Base-by-base conservation (phyloP, 2,113 vertebrate species). In the Etheostoma spectabile region DNA sequence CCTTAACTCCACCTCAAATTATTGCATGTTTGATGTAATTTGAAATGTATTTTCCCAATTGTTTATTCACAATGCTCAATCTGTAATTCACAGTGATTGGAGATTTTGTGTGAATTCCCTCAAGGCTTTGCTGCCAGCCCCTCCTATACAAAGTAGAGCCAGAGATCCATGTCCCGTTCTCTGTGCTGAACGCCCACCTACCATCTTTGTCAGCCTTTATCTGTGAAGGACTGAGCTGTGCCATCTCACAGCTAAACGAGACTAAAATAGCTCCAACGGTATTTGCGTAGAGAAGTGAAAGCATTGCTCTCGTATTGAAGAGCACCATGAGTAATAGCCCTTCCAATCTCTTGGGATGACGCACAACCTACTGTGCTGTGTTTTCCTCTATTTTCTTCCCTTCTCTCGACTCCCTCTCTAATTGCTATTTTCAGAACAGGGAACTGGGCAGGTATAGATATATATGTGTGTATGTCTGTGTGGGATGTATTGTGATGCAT, bases 361-460 rank as follows among this genome's bases (percentile, higher is more conserved):
- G 88, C 89, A 90, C 27, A 8, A 73, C 74, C 71, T 42, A 67
- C 53, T 61, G 82, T 77, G 70, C 73, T 61, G 59, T 75, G 72
- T 85, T 77, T 74, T 71, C 65, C 67, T 77, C 24, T 56, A 38
- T 86, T 84, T 85, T 71, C 38, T 71, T 57, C 74, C 59, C 68
- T 66, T 55, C 60, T 68, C n/a, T 53, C 65, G 51, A 70, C 73
- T 86, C 79, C 30, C 52, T 64, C 52, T 90, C 55, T 86, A 88
- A 91, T 84, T 89, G 78, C 90, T 93, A 90, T 93, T 91, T 94
- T 86, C 77, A 92, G 89, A 66, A 61, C 24, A 48, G 59, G 19
- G 89, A 96, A 95, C 94, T 94, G 8, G 95, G 93, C 88, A 81
- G 82, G 81, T 87, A 69, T 71, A 60, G 56, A 84, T 77, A 64